These are phyloP conservation scores for Tolmerus cingulatus DNA, from an alignment of 2,888 invertebrate genomes.

Conservation along the genomic window DNA sequence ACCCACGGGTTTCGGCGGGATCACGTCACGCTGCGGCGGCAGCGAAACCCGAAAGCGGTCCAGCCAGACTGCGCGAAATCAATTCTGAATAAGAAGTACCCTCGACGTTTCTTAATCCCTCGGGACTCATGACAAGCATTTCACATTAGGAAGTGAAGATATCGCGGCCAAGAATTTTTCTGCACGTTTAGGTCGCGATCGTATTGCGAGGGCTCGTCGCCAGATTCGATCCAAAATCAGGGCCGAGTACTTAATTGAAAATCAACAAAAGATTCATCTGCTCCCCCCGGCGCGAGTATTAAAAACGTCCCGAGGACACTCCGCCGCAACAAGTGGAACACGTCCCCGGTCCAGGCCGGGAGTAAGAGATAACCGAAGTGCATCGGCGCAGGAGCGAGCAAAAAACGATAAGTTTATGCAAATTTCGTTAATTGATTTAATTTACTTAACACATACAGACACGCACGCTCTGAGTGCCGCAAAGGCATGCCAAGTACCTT, in stretches of 20 bases:
- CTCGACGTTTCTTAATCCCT: slow-evolving; percentile 15
- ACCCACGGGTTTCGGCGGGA: not conserved
- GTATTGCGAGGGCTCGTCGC: not conserved
- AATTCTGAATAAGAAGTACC: slow-evolving; percentile 12
- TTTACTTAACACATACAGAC: slow-evolving; percentile 37
- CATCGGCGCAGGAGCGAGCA: not conserved
- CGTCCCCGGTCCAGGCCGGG: not conserved
- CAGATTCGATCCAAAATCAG: not conserved
- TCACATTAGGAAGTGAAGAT: slow-evolving; percentile 34
- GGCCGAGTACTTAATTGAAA: slow-evolving; percentile 20
- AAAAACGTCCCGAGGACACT: not conserved
- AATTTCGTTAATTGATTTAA: slow-evolving; percentile 47
- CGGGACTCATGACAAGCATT: slow-evolving; percentile 37
- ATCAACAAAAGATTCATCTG: slow-evolving; percentile 21
- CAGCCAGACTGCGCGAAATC: not conserved
- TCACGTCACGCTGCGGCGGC: not conserved
- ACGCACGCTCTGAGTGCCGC: not conserved
- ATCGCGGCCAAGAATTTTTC: not conserved
- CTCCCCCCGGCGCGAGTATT: not conserved
- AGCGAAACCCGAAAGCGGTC: not conserved
- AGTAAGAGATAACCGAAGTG: slow-evolving; percentile 1
- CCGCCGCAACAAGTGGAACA: not conserved
- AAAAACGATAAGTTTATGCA: slow-evolving; percentile 40
- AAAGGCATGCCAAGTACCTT: not conserved
- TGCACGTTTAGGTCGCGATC: not conserved